Conservation (phyloP, 2,888 invertebrate genomes). For the Hermaeophaga mercurialis region DNA sequence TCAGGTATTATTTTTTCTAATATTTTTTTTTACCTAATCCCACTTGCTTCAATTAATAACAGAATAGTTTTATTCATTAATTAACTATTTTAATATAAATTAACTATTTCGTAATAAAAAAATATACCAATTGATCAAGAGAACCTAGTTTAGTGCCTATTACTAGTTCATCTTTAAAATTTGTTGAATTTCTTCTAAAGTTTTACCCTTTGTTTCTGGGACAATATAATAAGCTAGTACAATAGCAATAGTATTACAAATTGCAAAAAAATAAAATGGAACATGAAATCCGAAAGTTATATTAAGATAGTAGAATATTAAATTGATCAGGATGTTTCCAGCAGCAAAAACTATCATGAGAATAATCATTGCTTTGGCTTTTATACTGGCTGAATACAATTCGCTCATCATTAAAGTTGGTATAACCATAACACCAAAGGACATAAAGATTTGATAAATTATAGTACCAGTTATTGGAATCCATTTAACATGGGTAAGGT, state of each 20-base stretch:
- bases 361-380: conserved; percentile 41
- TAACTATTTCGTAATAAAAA: too few relatives aligned
- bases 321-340: conserved; percentile 39
- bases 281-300: conserved; percentile 42
- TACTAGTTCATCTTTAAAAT: too few relatives aligned
- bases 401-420: conserved; percentile 45
- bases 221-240: conserved; percentile 44
- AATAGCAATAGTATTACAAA: conserved; percentile 40
- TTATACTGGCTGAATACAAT: conserved; percentile 44
- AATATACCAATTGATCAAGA: too few relatives aligned
- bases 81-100: too few relatives aligned
- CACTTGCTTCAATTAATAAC: too few relatives aligned
- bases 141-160: too few relatives aligned
- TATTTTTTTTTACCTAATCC: too few relatives aligned
- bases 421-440: conserved; percentile 42
- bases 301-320: conserved; percentile 47
- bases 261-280: conserved; percentile 46
- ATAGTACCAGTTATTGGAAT: conserved; percentile 46
- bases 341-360: conserved; percentile 43
- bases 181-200: conserved; percentile 51
- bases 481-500: conserved; percentile 40
- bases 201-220: conserved; percentile 51
- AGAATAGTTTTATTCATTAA: too few relatives aligned
- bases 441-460: conserved; percentile 22
- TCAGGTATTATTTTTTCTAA: too few relatives aligned